phyloP scores from a whole-genome alignment of 2,797 vertebrate genomes.

The Spinus olivaceus region DNA sequence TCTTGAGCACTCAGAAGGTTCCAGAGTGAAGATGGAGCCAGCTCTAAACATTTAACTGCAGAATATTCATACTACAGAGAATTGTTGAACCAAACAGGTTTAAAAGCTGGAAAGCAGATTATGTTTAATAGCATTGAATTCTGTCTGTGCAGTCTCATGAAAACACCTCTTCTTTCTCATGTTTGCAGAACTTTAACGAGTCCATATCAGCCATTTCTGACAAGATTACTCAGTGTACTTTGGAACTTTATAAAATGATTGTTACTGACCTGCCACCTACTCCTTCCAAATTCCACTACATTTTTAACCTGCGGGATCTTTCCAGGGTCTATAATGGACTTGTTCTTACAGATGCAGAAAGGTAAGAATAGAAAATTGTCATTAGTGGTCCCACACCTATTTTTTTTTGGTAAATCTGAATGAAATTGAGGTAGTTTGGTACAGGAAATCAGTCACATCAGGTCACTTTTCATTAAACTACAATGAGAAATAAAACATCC shows the following conservation, averaged over 20 bases:
- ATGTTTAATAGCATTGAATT: background rate
- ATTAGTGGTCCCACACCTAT: background rate
- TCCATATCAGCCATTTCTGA: slow-evolving; percentile 78
- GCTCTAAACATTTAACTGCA: background rate
- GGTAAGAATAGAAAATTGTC: slow-evolving; percentile 72
- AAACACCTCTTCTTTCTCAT: background rate
- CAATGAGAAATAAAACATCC: background rate
- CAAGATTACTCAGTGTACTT: slow-evolving; percentile 84
- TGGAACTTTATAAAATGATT: slow-evolving; percentile 87
- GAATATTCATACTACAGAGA: background rate
- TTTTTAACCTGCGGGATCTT: slow-evolving; percentile 94
- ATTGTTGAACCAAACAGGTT: background rate
- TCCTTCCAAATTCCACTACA: slow-evolving; percentile 97
- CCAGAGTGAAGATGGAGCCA: background rate
- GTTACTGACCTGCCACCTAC: slow-evolving; percentile 89
- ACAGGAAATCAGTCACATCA: background rate
- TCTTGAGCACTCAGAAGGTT: background rate
- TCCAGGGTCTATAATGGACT: slow-evolving; percentile 91
- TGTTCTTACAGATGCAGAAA: slow-evolving; percentile 83
- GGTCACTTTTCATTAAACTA: background rate
- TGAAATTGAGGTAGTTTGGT: background rate
- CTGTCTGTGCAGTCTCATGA: background rate
- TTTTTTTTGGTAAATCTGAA: background rate
- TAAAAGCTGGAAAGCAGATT: background rate
- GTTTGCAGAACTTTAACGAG: slow-evolving; percentile 82